Evolutionary conservation across 2,797 vertebrate species (phyloP), one percentile per base, ranked within the genome.

Genomic region (Chiropotes sagulatus): DNA sequence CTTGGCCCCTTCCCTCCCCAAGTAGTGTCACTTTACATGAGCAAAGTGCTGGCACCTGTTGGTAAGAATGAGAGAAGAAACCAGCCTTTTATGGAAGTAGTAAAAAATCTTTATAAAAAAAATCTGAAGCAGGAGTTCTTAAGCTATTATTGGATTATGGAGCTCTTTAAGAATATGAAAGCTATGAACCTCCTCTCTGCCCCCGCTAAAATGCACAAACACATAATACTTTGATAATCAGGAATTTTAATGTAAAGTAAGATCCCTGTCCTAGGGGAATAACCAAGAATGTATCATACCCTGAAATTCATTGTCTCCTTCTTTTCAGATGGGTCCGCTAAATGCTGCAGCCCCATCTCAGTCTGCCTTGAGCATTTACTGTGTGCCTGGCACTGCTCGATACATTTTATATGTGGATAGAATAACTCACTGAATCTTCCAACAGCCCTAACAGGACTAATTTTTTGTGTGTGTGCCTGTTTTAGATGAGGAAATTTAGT

Each of bases 41-140:
- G 87, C 28, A 33, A 83, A 81, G 41, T 85, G 7, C 85, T 81
- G 88, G 82, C 96, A 97, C 96, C 92, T 97, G 96, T 97, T 97
- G 96, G 95, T 67, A 89, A 91, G 24, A 97, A 91, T 28, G 82
- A 94, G 90, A 90, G n/a, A 87, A 96, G 79, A 94, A 88, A 89
- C 46, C 39, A 96, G 72, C 82, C 94, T 97, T 97, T 96, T 96
- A 93, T 97, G 67, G 95, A 97, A 96, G 36, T 88, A 86, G 41
- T 90, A 76, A 93, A 95, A 67, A 97, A 78, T 58, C 12, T 44
- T 50, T 41, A 78, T 24, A 39, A 67, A 80, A 58, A 89, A 89
- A 44, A 91, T 54, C 44, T 44, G 67, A 80, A 82, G 88, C 19
- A 80, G 86, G 73, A 57, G 26, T 86, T 93, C 73, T 90, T 79